Evolutionary conservation across 1,140 invertebrate genomes (phyloP).

Genomic region (Drosophila sturtevanti): DNA sequence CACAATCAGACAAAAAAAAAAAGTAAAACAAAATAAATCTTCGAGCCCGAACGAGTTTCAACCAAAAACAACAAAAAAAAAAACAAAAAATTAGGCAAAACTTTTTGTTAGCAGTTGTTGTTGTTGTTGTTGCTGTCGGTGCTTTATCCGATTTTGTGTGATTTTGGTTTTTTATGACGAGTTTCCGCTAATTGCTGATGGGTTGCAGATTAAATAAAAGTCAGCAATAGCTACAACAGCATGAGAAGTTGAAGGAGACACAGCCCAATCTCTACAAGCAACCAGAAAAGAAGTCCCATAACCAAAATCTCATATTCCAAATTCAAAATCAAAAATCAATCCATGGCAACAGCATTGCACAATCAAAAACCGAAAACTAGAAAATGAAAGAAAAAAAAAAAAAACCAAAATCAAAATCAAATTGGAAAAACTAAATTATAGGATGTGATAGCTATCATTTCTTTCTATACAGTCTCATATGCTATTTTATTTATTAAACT

Average conservation of each 20-base stretch:
- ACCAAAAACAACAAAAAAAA: constrained; percentile 40
- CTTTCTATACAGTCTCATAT: neutral
- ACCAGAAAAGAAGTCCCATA: neutral
- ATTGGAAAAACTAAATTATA: neutral
- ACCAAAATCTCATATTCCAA: neutral
- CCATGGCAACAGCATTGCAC: neutral
- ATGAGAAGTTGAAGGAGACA: constrained; percentile 1
- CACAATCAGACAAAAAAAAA: constrained; percentile 56
- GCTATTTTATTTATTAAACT: constrained; percentile 1
- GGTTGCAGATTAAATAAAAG: constrained; percentile 75
- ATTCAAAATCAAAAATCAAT: neutral
- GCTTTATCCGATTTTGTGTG: constrained; percentile 76
- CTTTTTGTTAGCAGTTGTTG: constrained; percentile 23
- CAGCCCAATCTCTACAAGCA: neutral
- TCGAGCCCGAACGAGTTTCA: constrained; percentile 73
- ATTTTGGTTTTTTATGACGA: constrained; percentile 70
- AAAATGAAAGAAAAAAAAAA: neutral
- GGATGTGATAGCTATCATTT: neutral
- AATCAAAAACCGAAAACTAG: neutral
- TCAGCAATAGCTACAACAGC: constrained; percentile 36
- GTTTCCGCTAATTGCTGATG: constrained; percentile 80
- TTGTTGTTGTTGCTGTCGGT: constrained; percentile 66
- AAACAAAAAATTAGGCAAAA: constrained; percentile 64
- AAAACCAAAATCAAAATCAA: neutral
- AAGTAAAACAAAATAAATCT: constrained; percentile 78